A percentile compares a stretch with the other conserved stretches of the same genome.
phyloP scores from a whole-genome alignment of 2,113 vertebrate genomes.

The Patagioenas fasciata region DNA sequence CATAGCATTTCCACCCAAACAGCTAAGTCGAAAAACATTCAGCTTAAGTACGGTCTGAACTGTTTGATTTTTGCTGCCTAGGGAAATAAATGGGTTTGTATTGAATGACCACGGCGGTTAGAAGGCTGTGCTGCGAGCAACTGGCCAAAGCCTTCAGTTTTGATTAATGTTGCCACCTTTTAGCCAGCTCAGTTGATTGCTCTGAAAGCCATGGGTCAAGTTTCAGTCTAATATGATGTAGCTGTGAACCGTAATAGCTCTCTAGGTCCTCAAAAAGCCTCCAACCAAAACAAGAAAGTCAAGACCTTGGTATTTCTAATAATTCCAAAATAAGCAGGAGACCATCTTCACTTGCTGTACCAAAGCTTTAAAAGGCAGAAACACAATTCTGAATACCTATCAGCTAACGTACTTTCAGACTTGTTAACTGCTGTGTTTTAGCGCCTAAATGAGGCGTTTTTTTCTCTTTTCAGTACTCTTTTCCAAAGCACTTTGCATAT shows the following conservation, averaged over 20 bases:
- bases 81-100: neutral
- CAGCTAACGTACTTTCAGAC: neutral
- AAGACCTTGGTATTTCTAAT: conserved; percentile 1
- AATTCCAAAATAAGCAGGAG: neutral
- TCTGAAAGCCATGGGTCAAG: neutral
- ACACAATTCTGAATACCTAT: neutral
- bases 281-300: neutral
- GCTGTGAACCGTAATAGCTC: neutral
- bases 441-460: neutral
- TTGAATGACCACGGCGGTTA: neutral
- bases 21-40: neutral
- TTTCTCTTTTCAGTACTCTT: neutral
- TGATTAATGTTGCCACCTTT: neutral
- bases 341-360: accelerated
- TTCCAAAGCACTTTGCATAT: neutral
- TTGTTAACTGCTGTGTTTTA: neutral
- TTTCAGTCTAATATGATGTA: neutral
- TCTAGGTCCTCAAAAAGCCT: neutral
- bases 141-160: neutral
- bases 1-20: neutral
- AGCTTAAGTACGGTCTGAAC: neutral
- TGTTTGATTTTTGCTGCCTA: neutral
- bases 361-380: conserved; percentile 13
- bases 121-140: neutral
- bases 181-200: neutral